Evolutionary conservation across 2,113 vertebrate genomes (phyloP), one percentile per base, ranked within the genome.

Genomic region (Ophiodon elongatus): DNA sequence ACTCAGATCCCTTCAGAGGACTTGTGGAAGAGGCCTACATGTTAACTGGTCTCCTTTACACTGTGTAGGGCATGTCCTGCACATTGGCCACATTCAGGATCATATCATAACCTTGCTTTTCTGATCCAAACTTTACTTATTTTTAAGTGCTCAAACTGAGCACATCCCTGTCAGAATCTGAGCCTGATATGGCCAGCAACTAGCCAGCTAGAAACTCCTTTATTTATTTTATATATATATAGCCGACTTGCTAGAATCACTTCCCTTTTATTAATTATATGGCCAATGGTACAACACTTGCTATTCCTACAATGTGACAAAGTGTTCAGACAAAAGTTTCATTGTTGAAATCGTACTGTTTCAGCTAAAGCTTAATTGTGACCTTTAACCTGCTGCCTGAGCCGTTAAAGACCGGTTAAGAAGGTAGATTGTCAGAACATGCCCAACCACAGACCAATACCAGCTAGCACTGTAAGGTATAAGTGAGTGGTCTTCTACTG

Each of bases 401-500:
- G 73, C 33, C 2, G 2, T 43, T 43, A 66, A n/a, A 68, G 3
- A 0, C 17, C 0, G 70, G 29, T 45, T n/a, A n/a, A n/a, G 74
- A 37, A 17, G 31, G 31, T 39, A 8, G 52, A 9, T 11, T 65
- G 70, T 77, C 43, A 52, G 68, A 70, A 79, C 88, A 72, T 50
- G 77, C 45, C 52, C 13, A 1, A 7, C 27, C 31, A 56, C 29
- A 70, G 62, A 25, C 71, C 23, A 6, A 37, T 0, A 69, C 19
- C 65, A 66, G 6, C 6, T 14, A 27, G 31, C 64, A n/a, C 47
- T 2, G 52, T 14, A 31, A 10, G 64, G 60, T 21, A 8, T 62
- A 60, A 31, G 72, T 15, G 47, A 76, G 75, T 75, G 75, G 64
- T 85, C 76, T 59, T 27, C 15, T 47, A 59, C 79, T 85, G 85